Evolutionary conservation across 2,797 vertebrate genomes (phyloP).

Genomic region (Phaenicophaeus curvirostris): DNA sequence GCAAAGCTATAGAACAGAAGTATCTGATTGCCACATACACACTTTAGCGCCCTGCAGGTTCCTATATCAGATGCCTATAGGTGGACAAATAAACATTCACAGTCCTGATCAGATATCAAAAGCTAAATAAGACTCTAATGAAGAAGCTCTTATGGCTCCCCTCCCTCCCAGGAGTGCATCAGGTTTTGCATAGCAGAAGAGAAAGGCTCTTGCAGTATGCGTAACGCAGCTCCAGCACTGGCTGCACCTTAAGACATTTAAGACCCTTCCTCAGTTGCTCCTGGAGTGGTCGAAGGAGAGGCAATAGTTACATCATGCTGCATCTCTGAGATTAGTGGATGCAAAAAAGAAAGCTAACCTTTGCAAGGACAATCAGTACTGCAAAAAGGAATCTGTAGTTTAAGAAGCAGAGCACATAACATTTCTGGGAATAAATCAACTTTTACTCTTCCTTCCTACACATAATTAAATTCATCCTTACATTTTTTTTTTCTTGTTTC

Average conservation of each 20-base stretch:
- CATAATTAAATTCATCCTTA: not conserved
- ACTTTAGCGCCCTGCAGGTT: not conserved
- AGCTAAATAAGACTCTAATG: not conserved
- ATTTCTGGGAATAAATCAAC: not conserved
- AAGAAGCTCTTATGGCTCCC: not conserved
- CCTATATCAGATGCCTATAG: not conserved
- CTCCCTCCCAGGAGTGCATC: not conserved
- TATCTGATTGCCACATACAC: not conserved
- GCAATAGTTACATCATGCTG: not conserved
- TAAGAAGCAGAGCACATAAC: not conserved
- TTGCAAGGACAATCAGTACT: not conserved
- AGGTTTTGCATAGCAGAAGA: not conserved
- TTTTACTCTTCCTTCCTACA: not conserved
- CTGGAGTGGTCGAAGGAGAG: not conserved
- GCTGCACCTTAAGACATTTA: fast-evolving
- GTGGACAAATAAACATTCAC: not conserved
- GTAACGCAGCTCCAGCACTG: not conserved
- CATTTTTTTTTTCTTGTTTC: not conserved
- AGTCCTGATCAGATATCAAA: not conserved
- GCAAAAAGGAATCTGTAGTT: not conserved
- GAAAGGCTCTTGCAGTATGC: not conserved
- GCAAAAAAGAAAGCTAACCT: not conserved
- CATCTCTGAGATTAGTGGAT: not conserved
- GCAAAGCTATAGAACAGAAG: not conserved
- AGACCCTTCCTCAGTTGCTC: not conserved